Percentiles rank a stretch among this genome's conserved stretches.
Conservation (phyloP, 2,113 vertebrate genomes). For the Leucoraja erinaceus region DNA sequence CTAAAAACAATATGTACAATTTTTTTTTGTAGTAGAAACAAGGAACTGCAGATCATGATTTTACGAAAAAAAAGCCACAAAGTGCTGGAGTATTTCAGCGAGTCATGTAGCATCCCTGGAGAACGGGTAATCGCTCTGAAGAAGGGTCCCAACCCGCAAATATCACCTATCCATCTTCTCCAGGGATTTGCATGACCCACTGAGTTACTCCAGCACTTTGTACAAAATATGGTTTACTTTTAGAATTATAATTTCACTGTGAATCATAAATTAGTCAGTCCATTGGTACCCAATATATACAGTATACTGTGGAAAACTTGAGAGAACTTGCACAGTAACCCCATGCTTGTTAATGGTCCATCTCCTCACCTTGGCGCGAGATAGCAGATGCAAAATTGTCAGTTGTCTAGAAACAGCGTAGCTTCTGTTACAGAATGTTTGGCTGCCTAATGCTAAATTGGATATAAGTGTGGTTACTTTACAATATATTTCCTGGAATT, state of each 20-base stretch:
- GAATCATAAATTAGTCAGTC: not conserved
- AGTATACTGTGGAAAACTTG: not conserved
- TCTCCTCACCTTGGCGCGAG: not conserved
- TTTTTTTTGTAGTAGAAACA: not conserved
- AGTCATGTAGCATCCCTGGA: no score
- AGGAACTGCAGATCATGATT: not conserved
- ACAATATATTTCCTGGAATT: not conserved
- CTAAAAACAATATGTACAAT: not conserved
- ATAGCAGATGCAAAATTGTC: not conserved
- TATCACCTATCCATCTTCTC: no score
- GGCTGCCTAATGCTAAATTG: not conserved
- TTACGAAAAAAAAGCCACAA: no score
- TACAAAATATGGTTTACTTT: not conserved
- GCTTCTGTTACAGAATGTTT: not conserved
- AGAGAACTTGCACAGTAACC: not conserved
- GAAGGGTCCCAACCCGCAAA: no score
- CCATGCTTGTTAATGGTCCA: not conserved
- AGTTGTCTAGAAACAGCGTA: not conserved
- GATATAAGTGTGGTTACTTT: not conserved
- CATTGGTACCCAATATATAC: no score
- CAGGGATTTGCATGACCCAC: no score
- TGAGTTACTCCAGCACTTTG: no score
- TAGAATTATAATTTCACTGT: not conserved
- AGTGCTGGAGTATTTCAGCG: no score
- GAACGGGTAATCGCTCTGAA: no score